phyloP scores from a whole-genome alignment of 2,888 invertebrate genomes.

The Tipula lateralis region DNA sequence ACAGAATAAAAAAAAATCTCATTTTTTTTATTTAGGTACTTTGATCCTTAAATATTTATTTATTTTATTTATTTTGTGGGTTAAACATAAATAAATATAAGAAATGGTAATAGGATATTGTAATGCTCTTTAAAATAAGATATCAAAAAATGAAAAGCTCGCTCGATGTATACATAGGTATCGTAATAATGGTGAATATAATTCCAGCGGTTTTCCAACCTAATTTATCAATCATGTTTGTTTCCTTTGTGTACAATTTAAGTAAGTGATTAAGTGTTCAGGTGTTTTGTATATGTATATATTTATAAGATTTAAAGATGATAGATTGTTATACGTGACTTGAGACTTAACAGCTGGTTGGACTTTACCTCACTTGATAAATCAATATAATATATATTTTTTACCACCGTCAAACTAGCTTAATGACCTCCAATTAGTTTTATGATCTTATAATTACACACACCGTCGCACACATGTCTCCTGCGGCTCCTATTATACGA shows the following conservation, averaged over 20 bases:
- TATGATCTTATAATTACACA: background rate
- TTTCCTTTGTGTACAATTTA: background rate
- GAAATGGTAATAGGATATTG: constrained; percentile 19
- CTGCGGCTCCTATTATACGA: background rate
- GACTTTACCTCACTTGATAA: too few relatives aligned
- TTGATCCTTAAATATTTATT: constrained; percentile 24
- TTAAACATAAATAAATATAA: constrained; percentile 11
- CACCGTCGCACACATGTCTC: background rate
- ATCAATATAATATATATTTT: background rate
- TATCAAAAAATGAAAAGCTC: background rate
- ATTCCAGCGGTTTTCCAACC: background rate
- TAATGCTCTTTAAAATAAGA: constrained; percentile 1
- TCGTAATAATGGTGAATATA: background rate
- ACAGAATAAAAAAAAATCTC: background rate
- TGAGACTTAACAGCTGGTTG: too few relatives aligned
- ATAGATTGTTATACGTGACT: background rate
- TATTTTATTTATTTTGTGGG: constrained; percentile 9
- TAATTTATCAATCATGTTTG: background rate
- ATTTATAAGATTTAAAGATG: background rate
- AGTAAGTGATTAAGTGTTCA: background rate
- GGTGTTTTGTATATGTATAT: background rate
- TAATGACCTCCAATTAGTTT: background rate
- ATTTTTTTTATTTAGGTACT: background rate
- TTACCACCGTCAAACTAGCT: background rate
- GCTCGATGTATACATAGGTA: too few relatives aligned